A percentile compares a stretch with the other conserved stretches of the same genome.
phyloP scores from a whole-genome alignment of 1,140 invertebrate species.

The Dendroctonus ponderosae region DNA sequence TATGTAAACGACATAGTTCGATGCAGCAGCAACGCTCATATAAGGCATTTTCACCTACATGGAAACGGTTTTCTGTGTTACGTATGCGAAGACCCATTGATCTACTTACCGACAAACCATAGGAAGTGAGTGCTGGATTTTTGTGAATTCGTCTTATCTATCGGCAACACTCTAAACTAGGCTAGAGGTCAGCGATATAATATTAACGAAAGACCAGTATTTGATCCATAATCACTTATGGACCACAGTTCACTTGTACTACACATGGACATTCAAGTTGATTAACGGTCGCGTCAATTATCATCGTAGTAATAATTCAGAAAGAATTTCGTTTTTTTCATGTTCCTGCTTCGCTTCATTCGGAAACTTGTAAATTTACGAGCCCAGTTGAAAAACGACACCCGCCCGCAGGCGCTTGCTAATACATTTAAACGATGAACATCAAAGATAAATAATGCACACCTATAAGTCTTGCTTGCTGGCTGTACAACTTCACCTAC shows the following conservation, averaged over 20 bases:
- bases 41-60: not conserved
- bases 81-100: slow-evolving; percentile 11
- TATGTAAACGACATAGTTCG: not conserved
- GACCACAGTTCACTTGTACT: too few species aligned
- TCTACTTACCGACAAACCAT: slow-evolving; percentile 5
- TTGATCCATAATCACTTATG: too few species aligned
- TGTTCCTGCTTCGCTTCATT: slow-evolving; percentile 8
- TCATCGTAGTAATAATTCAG: slow-evolving; percentile 8
- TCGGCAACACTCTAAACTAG: too few species aligned
- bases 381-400: slow-evolving; percentile 13
- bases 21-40: slow-evolving; percentile 1
- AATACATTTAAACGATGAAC: slow-evolving; percentile 34
- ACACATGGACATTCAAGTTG: too few species aligned
- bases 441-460: slow-evolving; percentile 28
- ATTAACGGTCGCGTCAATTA: too few species aligned
- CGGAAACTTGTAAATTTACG: slow-evolving; percentile 21
- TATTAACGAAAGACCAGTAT: too few species aligned
- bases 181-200: too few species aligned
- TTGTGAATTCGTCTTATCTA: too few species aligned
- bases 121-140: not conserved
- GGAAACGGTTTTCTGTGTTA: slow-evolving; percentile 4
- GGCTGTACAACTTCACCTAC: too few species aligned
- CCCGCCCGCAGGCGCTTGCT: slow-evolving; percentile 23
- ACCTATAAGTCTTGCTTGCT: slow-evolving; percentile 12
- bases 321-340: slow-evolving; percentile 3